Evolutionary conservation across 2,888 invertebrate species (phyloP), one percentile per base, ranked within the genome.

Genomic region (Dryobotodes eremita): DNA sequence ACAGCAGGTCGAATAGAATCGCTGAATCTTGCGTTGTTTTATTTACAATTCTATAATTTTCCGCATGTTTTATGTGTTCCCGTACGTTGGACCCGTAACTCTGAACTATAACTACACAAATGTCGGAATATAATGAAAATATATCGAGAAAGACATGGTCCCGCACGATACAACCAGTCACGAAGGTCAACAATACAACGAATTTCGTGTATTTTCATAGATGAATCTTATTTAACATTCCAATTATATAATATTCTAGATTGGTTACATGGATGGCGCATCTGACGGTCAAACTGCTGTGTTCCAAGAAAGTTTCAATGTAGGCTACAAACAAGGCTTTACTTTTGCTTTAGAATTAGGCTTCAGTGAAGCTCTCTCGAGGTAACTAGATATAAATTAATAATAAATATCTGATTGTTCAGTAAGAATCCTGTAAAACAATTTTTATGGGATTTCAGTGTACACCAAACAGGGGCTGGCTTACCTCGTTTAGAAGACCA

Each of bases 221-320:
- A 42, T 8, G 4, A 70, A 70, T 59, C 59, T 42, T 42, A 59
- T 15, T 42, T 17, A 46, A 11, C 13, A 53, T 17, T 42, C 15
- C 5, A 11, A 42, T 62, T 13, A 57, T 8, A 42, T 62, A 13
- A 57, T 2, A 20, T 83, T 83, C 11, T 86, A 98, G 98, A 94
- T 95, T 86, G 98, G 98, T 62, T 98, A 97, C 89, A 97, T 97
- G 89, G 98, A 98, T 93, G 98, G 98, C 42, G 96, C 97, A 79
- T 94, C 97, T 55, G 97, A 97, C 91, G 98, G 98, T 0, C 96
- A 97, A 84, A 96, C 97, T 31, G 94, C 97, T 73, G 97, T 97
- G 71, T 98, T 98, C 88, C 98, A 98, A 94, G 91, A 96, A 36
- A 97, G 98, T 91, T 98, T 98, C 92, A 98, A 98, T 89, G 91